Conservation (phyloP, 2,888 invertebrate species). For the Subacronicta megacephala region DNA sequence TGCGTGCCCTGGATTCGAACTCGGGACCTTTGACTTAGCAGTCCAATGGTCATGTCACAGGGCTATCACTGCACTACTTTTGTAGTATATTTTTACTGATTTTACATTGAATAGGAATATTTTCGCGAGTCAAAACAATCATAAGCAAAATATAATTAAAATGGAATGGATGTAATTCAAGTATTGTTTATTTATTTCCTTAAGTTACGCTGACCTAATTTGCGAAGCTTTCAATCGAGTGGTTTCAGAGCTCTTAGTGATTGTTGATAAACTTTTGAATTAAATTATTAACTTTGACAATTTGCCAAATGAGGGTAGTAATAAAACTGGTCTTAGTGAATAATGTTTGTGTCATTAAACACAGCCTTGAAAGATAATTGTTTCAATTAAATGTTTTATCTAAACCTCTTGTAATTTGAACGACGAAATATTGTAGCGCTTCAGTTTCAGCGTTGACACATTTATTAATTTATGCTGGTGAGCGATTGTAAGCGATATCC, state of each 20-base stretch:
- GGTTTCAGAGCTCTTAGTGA: constrained; percentile 34
- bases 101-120: neutral
- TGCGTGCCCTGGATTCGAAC: too few relatives aligned
- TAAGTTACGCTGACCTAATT: constrained; percentile 38
- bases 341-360: constrained; percentile 15
- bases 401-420: constrained; percentile 13
- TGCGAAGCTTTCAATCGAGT: constrained; percentile 22
- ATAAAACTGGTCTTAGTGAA: constrained; percentile 29
- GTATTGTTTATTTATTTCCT: constrained; percentile 28
- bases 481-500: constrained; percentile 61
- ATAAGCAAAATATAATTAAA: constrained; percentile 4
- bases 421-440: constrained; percentile 22
- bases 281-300: constrained; percentile 41
- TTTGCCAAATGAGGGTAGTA: constrained; percentile 27
- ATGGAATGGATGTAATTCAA: constrained; percentile 5
- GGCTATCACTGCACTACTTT: too few relatives aligned
- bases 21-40: too few relatives aligned
- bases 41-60: too few relatives aligned
- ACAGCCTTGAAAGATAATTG: neutral
- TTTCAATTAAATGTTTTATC: neutral
- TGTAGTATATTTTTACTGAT: constrained; percentile 2
- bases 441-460: constrained; percentile 56
- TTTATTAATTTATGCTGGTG: constrained; percentile 60
- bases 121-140: neutral
- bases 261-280: constrained; percentile 54